These are phyloP conservation scores for Rutilus rutilus DNA, from an alignment of 2,113 vertebrate species.

Conservation along the genomic window DNA sequence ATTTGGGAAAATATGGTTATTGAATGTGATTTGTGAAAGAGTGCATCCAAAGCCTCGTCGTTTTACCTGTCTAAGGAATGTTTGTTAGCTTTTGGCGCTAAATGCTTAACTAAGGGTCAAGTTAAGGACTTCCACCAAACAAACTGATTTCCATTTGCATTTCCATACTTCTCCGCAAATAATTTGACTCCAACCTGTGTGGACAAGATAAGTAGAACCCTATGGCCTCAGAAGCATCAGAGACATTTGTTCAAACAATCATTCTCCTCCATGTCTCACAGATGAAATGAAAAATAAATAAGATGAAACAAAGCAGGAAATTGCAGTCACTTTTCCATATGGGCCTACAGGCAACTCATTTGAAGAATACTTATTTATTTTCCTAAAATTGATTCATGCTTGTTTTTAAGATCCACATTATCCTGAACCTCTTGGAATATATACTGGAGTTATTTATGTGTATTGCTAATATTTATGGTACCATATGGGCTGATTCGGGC, in stretches of 20 bases:
- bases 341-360: slow-evolving; percentile 1
- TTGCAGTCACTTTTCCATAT: slow-evolving; percentile 33
- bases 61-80: background rate
- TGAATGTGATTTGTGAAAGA: background rate
- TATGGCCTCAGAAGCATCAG: slow-evolving; percentile 13
- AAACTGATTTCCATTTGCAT: slow-evolving; percentile 24
- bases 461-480: background rate
- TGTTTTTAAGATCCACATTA: background rate
- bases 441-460: background rate
- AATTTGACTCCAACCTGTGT: background rate
- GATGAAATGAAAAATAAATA: slow-evolving; percentile 47
- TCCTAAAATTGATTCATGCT: slow-evolving; percentile 1
- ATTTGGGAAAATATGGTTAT: background rate
- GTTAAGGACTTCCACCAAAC: slow-evolving; percentile 19
- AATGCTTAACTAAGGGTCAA: slow-evolving; percentile 7
- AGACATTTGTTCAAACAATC: slow-evolving; percentile 23
- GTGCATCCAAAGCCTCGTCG: background rate
- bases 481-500: background rate
- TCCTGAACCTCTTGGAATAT: background rate
- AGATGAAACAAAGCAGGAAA: slow-evolving; percentile 46
- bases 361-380: slow-evolving; percentile 18
- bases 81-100: background rate
- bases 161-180: background rate
- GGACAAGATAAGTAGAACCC: slow-evolving; percentile 25
- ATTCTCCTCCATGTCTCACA: background rate